Conservation (phyloP, 2,113 vertebrate species). For the Bufo bufo region DNA sequence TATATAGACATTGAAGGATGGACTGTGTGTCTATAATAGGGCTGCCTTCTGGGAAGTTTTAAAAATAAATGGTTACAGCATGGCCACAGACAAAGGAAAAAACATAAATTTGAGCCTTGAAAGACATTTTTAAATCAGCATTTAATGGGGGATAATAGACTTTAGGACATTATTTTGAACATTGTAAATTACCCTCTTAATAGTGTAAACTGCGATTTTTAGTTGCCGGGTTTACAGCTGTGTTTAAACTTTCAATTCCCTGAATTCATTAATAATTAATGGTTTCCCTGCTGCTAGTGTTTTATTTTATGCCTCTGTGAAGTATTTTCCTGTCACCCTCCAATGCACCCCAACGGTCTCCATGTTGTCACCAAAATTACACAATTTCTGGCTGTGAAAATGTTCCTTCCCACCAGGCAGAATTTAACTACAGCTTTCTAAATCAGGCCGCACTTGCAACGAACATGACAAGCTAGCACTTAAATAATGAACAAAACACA, state of each 20-base stretch:
- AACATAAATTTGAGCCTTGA: neutral
- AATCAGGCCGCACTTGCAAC: neutral
- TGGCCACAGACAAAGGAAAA: neutral
- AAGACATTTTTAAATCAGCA: neutral
- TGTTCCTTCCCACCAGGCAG: neutral
- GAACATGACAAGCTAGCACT: slow-evolving; percentile 22
- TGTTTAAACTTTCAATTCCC: slow-evolving; percentile 34
- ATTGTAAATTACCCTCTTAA: slow-evolving; percentile 6
- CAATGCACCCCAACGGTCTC: neutral
- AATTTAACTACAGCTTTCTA: slow-evolving; percentile 32
- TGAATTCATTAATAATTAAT: slow-evolving; percentile 43
- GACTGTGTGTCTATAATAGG: too few relatives aligned
- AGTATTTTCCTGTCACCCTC: slow-evolving; percentile 39
- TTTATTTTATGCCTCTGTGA: neutral
- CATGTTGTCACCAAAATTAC: slow-evolving; percentile 37
- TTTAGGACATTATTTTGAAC: neutral
- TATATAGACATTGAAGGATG: too few relatives aligned
- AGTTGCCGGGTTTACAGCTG: slow-evolving; percentile 24
- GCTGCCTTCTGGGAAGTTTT: too few relatives aligned
- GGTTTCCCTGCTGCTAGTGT: neutral
- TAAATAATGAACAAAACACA: slow-evolving; percentile 42
- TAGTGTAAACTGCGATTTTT: neutral
- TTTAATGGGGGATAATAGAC: neutral
- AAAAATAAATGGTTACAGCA: too few relatives aligned
- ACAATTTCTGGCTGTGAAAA: slow-evolving; percentile 23